These are phyloP conservation scores for Liparis tanakae DNA, from an alignment of 2,797 vertebrate genomes.

Conservation along the genomic window DNA sequence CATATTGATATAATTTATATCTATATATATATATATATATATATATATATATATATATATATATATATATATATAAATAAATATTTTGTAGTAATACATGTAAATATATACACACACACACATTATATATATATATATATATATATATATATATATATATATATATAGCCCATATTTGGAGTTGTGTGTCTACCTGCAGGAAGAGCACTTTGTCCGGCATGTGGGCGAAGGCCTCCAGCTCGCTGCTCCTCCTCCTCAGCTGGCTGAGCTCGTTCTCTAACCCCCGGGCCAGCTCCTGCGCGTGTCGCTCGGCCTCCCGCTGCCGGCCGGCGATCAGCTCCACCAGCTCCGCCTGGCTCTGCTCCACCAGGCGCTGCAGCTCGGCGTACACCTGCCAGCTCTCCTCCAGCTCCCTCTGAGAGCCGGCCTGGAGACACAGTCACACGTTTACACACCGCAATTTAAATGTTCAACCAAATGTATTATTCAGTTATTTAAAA, in stretches of 20 bases:
- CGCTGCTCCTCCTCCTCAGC: constrained; percentile 78
- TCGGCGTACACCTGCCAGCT: constrained; percentile 85
- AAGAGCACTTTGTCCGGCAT: constrained; percentile 80
- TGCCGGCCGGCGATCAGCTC: constrained; percentile 78
- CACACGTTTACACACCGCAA: too few relatives aligned
- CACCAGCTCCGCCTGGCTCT: constrained; percentile 85
- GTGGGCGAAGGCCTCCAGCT: constrained; percentile 78
- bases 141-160: too few relatives aligned
- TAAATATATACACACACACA: too few relatives aligned
- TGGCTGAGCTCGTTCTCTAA: constrained; percentile 83
- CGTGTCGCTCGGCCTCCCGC: constrained; percentile 78
- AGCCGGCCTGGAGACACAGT: constrained; percentile 65
- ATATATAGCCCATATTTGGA: too few relatives aligned
- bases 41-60: too few relatives aligned
- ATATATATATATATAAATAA: too few relatives aligned
- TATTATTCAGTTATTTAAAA: too few relatives aligned
- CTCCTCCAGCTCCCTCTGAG: constrained; percentile 84
- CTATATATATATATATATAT: too few relatives aligned
- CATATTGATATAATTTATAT: too few relatives aligned
- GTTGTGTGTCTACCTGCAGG: constrained; percentile 85
- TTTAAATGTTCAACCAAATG: too few relatives aligned
- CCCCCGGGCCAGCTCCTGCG: constrained; percentile 76
- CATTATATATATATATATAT: too few relatives aligned
- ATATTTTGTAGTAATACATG: too few relatives aligned
- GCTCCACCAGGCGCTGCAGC: constrained; percentile 83